Percentiles rank a stretch among this genome's conserved stretches.
These are phyloP conservation scores for Heteropelma amictum DNA, from an alignment of 2,888 invertebrate genomes.

Conservation along the genomic window DNA sequence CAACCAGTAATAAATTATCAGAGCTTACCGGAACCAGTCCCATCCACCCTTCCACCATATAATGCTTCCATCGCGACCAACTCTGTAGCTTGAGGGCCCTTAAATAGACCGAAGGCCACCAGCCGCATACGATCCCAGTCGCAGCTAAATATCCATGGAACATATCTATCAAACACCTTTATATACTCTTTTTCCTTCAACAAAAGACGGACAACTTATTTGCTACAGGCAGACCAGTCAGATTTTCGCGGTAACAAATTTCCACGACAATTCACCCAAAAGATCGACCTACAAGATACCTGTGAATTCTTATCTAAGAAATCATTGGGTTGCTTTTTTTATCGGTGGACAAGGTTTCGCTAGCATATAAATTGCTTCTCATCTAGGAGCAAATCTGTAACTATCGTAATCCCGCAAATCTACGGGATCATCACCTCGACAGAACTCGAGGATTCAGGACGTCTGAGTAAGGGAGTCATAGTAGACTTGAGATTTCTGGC, in stretches of 20 bases:
- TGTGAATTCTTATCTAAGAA: no score
- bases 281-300: no score
- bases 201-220: slow-evolving; percentile 1
- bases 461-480: slow-evolving; percentile 3
- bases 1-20: slow-evolving; percentile 70
- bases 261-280: background rate
- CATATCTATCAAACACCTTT: background rate
- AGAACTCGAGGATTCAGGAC: background rate
- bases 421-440: slow-evolving; percentile 45
- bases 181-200: background rate
- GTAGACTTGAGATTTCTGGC: slow-evolving; percentile 2
- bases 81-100: slow-evolving; percentile 35
- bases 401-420: slow-evolving; percentile 60
- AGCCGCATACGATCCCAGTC: slow-evolving; percentile 31
- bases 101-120: slow-evolving; percentile 49
- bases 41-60: slow-evolving; percentile 3
- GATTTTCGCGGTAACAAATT: background rate
- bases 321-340: no score
- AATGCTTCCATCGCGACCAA: slow-evolving; percentile 23
- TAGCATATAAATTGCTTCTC: slow-evolving; percentile 39
- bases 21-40: slow-evolving; percentile 62
- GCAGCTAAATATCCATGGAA: slow-evolving; percentile 29
- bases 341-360: no score
- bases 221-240: background rate
- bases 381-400: slow-evolving; percentile 60